A percentile compares a stretch with the other conserved stretches of the same genome.
phyloP scores from a whole-genome alignment of 2,113 vertebrate genomes.

The Heptranchias perlo region DNA sequence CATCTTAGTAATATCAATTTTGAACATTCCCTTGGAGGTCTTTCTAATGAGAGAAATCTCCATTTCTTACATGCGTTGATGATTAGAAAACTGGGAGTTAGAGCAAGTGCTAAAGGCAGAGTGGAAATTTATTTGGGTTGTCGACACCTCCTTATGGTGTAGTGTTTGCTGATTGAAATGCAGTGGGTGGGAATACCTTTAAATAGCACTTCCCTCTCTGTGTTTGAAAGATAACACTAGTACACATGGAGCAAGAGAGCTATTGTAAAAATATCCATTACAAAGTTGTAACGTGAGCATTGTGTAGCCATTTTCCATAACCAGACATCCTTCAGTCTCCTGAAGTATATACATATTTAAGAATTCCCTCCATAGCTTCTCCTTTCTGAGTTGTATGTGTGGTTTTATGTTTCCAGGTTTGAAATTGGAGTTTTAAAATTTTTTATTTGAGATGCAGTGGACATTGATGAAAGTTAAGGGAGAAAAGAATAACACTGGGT shows the following conservation, averaged over 20 bases:
- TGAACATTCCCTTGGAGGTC: not conserved
- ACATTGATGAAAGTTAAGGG: not conserved
- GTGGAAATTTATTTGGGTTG: not conserved
- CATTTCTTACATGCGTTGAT: not conserved
- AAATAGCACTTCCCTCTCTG: slow-evolving; percentile 6
- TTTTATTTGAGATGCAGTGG: not conserved
- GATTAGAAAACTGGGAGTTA: not conserved
- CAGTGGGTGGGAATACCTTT: not conserved
- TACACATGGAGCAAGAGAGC: not conserved
- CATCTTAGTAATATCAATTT: not conserved
- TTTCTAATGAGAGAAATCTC: not conserved
- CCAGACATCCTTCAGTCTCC: not conserved
- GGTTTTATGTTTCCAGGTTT: not conserved
- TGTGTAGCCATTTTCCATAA: not conserved
- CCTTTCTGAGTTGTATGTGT: not conserved
- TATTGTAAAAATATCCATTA: not conserved
- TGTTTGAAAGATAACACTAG: not conserved
- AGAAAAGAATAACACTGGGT: not conserved
- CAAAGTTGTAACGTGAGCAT: not conserved
- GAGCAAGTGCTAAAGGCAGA: not conserved
- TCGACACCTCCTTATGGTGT: not conserved
- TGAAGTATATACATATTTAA: not conserved
- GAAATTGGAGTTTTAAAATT: not conserved
- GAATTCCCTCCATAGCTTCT: not conserved
- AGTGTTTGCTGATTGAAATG: not conserved